These are phyloP conservation scores for Pollenia labialis DNA, from an alignment of 2,888 invertebrate species.

Conservation along the genomic window DNA sequence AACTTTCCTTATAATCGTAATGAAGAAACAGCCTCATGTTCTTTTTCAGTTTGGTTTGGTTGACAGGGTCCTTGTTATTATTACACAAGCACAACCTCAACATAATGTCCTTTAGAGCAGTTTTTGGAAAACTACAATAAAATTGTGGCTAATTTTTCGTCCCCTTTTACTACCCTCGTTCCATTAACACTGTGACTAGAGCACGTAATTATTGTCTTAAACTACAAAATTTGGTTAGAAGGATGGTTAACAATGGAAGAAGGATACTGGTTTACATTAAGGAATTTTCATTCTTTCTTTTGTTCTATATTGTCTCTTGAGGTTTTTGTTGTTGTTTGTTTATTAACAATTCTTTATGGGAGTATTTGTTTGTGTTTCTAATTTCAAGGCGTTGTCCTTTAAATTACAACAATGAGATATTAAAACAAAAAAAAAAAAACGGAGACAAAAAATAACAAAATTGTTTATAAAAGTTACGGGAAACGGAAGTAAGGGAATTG, in stretches of 20 bases:
- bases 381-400: slow-evolving; percentile 74
- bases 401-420: slow-evolving; percentile 30
- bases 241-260: no score
- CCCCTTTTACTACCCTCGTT: neutral
- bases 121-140: neutral
- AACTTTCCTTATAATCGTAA: slow-evolving; percentile 14
- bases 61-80: slow-evolving; percentile 53
- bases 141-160: slow-evolving; percentile 39
- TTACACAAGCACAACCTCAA: slow-evolving; percentile 21
- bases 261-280: no score
- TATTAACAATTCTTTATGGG: slow-evolving; percentile 6
- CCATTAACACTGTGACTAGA: neutral
- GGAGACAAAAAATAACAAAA: neutral
- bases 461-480: neutral
- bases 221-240: no score
- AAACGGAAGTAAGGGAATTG: slow-evolving; percentile 9
- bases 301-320: slow-evolving; percentile 33
- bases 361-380: slow-evolving; percentile 49
- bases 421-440: neutral
- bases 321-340: slow-evolving; percentile 4
- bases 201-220: no score
- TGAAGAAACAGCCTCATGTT: neutral
- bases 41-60: slow-evolving; percentile 31
- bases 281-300: no score
- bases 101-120: slow-evolving; percentile 27